phyloP scores from a whole-genome alignment of 1,140 invertebrate genomes.

The Coboldia fuscipes region DNA sequence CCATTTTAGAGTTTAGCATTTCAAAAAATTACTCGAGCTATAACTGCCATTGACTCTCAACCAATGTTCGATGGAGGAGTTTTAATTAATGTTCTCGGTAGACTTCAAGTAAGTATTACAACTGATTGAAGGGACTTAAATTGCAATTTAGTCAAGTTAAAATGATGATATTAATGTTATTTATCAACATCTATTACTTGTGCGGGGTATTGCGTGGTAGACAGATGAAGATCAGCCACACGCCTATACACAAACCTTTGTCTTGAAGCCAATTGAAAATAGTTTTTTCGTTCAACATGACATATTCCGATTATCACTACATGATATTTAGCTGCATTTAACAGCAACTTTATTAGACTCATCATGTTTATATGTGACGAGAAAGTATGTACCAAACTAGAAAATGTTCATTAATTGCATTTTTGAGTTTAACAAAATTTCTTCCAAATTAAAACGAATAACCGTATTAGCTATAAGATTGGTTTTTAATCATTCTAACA shows the following conservation, averaged over 20 bases:
- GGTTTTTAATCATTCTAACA: too few species aligned
- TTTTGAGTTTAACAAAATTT: too few species aligned
- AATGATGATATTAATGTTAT: background rate
- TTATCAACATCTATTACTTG: conserved; percentile 13
- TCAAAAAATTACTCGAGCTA: conserved; percentile 78
- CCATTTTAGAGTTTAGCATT: conserved; percentile 57
- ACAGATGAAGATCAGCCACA: conserved; percentile 83
- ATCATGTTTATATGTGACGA: too few species aligned
- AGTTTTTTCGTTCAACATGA: conserved; percentile 83
- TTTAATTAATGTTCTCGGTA: conserved; percentile 78
- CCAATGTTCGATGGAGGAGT: conserved; percentile 91
- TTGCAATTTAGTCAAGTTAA: conserved; percentile 1
- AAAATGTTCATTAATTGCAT: too few species aligned
- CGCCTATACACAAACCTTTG: conserved; percentile 78
- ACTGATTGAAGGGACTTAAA: background rate
- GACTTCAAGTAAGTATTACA: conserved; percentile 55
- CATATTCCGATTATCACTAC: conserved; percentile 70
- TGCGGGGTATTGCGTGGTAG: conserved; percentile 26
- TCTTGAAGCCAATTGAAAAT: conserved; percentile 64
- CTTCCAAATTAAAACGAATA: too few species aligned
- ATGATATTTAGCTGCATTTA: conserved; percentile 39
- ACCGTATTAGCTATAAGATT: too few species aligned
- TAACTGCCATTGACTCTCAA: conserved; percentile 85
- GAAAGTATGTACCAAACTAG: too few species aligned
- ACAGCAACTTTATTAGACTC: too few species aligned